Evolutionary conservation across 1,140 invertebrate genomes (phyloP).

Genomic region (Drosophila pseudoobscura): DNA sequence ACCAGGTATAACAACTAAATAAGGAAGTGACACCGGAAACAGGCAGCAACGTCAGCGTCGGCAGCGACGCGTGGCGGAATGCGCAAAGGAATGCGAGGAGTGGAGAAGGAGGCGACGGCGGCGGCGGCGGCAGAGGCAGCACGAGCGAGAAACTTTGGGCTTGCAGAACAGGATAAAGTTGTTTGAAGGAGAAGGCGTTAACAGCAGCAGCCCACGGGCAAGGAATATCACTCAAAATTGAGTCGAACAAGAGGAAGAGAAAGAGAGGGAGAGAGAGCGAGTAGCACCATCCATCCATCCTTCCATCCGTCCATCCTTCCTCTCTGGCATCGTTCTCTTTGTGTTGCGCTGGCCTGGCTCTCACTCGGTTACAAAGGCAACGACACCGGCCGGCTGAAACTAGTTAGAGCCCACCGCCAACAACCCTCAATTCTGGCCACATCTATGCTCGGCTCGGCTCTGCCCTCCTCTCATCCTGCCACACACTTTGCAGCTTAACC

Average conservation of each 20-base stretch:
- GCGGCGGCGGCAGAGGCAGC: too few species aligned
- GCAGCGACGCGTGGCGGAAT: slow-evolving; percentile 52
- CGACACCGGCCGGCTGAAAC: slow-evolving; percentile 79
- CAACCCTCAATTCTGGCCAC: slow-evolving; percentile 40
- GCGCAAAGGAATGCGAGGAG: slow-evolving; percentile 68
- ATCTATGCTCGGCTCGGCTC: slow-evolving; percentile 2
- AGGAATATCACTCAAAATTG: slow-evolving; percentile 48
- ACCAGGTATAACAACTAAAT: slow-evolving; percentile 67
- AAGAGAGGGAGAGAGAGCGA: not conserved
- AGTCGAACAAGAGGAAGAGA: not conserved
- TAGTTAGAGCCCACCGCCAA: slow-evolving; percentile 63
- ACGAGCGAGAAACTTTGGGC: not conserved
- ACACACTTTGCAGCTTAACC: slow-evolving; percentile 71
- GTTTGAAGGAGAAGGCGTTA: not conserved
- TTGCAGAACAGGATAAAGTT: not conserved
- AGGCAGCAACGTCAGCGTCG: slow-evolving; percentile 32
- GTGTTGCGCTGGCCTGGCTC: slow-evolving; percentile 7
- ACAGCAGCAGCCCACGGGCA: too few species aligned
- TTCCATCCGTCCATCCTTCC: slow-evolving; percentile 15
- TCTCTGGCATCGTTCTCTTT: slow-evolving; percentile 3
- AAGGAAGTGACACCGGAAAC: slow-evolving; percentile 80
- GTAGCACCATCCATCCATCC: not conserved
- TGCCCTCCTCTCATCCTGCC: slow-evolving; percentile 9
- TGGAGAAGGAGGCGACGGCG: not conserved
- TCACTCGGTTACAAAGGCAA: slow-evolving; percentile 51